Conservation (phyloP, 2,888 invertebrate species). For the Pristionchus maxplancki region DNA sequence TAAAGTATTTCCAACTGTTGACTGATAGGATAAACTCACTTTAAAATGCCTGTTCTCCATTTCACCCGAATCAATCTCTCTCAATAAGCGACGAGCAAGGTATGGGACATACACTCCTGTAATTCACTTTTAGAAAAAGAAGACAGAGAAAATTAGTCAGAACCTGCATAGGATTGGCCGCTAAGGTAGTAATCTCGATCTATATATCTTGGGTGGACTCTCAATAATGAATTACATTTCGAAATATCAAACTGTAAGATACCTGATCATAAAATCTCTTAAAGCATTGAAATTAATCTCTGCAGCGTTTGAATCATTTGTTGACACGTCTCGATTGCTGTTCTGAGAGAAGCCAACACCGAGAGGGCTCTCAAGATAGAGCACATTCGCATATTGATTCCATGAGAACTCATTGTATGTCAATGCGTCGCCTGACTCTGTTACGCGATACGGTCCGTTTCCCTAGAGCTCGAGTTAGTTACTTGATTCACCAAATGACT, state of each 20-base stretch:
- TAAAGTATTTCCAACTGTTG: too few species aligned
- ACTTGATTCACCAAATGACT: not conserved
- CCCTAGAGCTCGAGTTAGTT: not conserved
- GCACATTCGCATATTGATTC: slow-evolving; percentile 79
- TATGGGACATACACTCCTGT: not conserved
- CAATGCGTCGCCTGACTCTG: not conserved
- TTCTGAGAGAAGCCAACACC: slow-evolving; percentile 81
- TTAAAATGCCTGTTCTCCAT: not conserved
- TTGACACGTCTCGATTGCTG: slow-evolving; percentile 77
- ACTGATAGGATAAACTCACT: too few species aligned
- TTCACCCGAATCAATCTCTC: not conserved
- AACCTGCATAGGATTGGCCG: not conserved
- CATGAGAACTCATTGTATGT: not conserved
- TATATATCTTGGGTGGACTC: not conserved
- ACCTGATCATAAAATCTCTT: not conserved
- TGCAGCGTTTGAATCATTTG: not conserved
- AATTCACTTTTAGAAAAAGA: not conserved
- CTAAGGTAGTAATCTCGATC: not conserved
- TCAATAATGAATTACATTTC: slow-evolving; percentile 63
- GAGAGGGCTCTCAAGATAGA: slow-evolving; percentile 81
- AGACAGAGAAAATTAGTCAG: not conserved
- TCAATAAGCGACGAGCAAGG: not conserved
- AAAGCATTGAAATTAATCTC: not conserved
- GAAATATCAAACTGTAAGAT: too few species aligned
- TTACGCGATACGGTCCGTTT: not conserved